Base-by-base conservation (phyloP, 37 sponge, comb jelly and placozoan genomes). In the Haliclona indistincta region DNA sequence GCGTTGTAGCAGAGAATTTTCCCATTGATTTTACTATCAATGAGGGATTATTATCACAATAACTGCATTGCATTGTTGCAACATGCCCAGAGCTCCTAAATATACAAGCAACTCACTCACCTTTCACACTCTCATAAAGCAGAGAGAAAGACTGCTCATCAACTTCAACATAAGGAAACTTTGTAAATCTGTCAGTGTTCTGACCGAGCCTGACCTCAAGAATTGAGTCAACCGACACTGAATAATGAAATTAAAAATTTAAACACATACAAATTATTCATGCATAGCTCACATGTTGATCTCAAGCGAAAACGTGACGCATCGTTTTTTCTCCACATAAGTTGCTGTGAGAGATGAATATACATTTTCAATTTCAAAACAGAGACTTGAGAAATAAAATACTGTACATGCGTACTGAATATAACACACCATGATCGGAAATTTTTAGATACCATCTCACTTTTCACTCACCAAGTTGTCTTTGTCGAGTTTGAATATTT, bases 181-280 rank as follows among this genome's bases (percentile, higher is more conserved):
- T 76, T 54, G 77, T 65, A 74, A 91, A 91, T 49, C 63, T 33
- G 2, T 73, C 43, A 4, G 91, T 81, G 37, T 51, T 40, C 83
- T 91, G 91, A 30, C 91, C 91, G 54, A 58, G 40, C 2, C 91
- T 58, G 5, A 91, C 65, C 51, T 91, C 91, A 40, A 77, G 42
- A 7, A 91, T 54, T n/a, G 63, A 64, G n/a, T 81, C 77, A 19
- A 85, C 35, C 25, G 65, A 65, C 47, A 91, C 82, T 76, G 29
- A 44, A 64, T 2, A 29, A 20, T 7, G 4, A 43, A 43, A 13
- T 7, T 30, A 30, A 75, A 22, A 30, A 73, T 32, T 13, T 15
- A 23, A 30, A 54, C 38, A 73, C 11, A 20, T 7, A 54, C 10
- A 32, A 53, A 32, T 41, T 23, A 36, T 33, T 23, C n/a, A n/a